Evolutionary conservation across 2,113 vertebrate genomes (phyloP), one percentile per base, ranked within the genome.

Genomic region (Chinchilla lanigera): DNA sequence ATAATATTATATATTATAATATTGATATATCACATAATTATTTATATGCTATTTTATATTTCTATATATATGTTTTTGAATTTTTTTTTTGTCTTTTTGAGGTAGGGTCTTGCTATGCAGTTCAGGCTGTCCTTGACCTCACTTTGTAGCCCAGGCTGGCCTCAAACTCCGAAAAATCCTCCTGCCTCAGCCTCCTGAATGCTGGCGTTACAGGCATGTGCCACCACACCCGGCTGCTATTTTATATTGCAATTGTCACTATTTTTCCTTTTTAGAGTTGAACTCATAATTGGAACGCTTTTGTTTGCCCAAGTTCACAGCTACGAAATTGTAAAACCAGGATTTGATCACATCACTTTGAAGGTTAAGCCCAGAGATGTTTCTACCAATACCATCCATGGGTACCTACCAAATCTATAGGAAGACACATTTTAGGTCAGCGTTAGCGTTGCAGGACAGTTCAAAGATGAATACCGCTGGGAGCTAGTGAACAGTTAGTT

Each of bases 301-400:
- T 77, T 85, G 69, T 75, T n/a, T 82, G 24, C 77, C 30, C 63
- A 96, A 86, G 69, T 54, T 95, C 60, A 97, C 7, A 90, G n/a
- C 28, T 85, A 63, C 67, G 41, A 67, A 87, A 50, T 35, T 52
- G 50, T 9, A 93, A 61, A 90, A 44, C 24, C 73, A 65, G 60
- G 12, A 65, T 56, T 17, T 80, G 20, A 71, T 14, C 20, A 50
- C 17, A 87, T 19, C 3, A 2, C 67, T 96, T 81, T 61, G 56
- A 52, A 89, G 38, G 81, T 90, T 93, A 92, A 60, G 54, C 22
- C 16, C 52, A 89, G 47, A 65, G 26, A 61, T 35, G 17, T 67
- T 96, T 97, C 78, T 69, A 78, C 19, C 82, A 81, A 87, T 11
- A 95, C 24, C 52, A 90, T 38, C 24, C 52, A 88, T 38, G 47